Percentiles rank a stretch among this genome's conserved stretches.
Evolutionary conservation across 2,113 vertebrate genomes (phyloP).

Genomic region (Bubo bubo): DNA sequence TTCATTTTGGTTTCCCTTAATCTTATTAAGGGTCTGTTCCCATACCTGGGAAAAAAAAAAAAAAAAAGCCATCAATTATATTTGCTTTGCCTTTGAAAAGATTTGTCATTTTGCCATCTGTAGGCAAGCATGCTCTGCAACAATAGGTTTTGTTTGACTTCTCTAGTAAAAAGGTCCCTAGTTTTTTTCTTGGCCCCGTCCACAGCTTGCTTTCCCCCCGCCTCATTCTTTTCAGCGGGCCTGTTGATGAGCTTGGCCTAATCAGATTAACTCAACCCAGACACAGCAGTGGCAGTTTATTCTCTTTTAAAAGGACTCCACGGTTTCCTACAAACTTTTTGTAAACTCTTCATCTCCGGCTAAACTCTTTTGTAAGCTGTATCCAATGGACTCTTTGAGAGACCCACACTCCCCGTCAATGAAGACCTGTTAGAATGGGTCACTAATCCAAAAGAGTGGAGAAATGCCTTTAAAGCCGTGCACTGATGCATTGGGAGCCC

Average conservation of each 20-base stretch:
- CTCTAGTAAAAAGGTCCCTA: constrained; percentile 71
- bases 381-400: constrained; percentile 85
- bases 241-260: constrained; percentile 92
- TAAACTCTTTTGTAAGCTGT: constrained; percentile 82
- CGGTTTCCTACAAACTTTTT: constrained; percentile 83
- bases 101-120: constrained; percentile 89
- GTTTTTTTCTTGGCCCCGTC: constrained; percentile 66
- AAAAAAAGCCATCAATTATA: constrained; percentile 73
- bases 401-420: constrained; percentile 77
- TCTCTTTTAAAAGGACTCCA: constrained; percentile 85
- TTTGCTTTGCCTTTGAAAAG: constrained; percentile 80
- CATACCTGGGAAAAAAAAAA: constrained; percentile 72
- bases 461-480: constrained; percentile 83
- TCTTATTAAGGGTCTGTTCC: constrained; percentile 78
- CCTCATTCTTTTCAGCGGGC: constrained; percentile 82
- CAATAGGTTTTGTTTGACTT: constrained; percentile 84
- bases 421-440: constrained; percentile 89
- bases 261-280: constrained; percentile 95
- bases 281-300: constrained; percentile 87
- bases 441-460: constrained; percentile 84
- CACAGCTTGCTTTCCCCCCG: constrained; percentile 63
- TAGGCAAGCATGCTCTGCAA: constrained; percentile 79
- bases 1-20: constrained; percentile 72
- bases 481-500: constrained; percentile 81
- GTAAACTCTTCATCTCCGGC: constrained; percentile 81